A percentile compares a stretch with the other conserved stretches of the same genome.
These are phyloP conservation scores for Halisarca cf. caerulea DNA, from an alignment of 37 sponge, comb jelly and placozoan species.

Conservation along the genomic window DNA sequence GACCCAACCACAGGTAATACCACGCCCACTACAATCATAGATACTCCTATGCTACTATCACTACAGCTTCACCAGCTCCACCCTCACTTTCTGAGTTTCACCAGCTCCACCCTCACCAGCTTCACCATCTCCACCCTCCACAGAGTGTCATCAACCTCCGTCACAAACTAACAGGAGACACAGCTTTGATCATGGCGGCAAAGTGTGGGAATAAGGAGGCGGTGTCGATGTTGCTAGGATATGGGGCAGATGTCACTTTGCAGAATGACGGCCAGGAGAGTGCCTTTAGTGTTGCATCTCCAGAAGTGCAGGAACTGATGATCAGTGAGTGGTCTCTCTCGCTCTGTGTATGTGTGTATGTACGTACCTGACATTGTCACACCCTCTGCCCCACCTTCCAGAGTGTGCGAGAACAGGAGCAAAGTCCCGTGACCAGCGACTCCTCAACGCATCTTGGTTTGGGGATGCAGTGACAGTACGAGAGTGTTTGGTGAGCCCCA, in stretches of 20 bases:
- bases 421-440: constrained; percentile 31
- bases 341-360: background rate
- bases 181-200: constrained; percentile 83
- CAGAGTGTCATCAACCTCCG: constrained; percentile 33
- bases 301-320: constrained; percentile 33
- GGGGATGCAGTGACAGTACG: constrained; percentile 75
- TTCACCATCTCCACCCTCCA: no score
- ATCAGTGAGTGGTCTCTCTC: constrained; percentile 40
- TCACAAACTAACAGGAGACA: constrained; percentile 68
- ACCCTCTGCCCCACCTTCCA: background rate
- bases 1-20: no score
- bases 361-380: background rate
- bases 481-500: constrained; percentile 55
- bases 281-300: constrained; percentile 70
- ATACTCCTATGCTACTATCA: no score
- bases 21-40: no score
- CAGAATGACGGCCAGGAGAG: constrained; percentile 68
- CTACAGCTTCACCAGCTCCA: no score
- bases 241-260: constrained; percentile 80
- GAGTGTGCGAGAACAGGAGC: background rate
- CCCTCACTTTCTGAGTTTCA: no score
- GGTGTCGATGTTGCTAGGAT: constrained; percentile 58
- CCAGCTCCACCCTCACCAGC: no score
- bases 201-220: constrained; percentile 69
- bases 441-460: constrained; percentile 81